Evolutionary conservation across 2,797 vertebrate species (phyloP).

Genomic region (Cuniculus paca): DNA sequence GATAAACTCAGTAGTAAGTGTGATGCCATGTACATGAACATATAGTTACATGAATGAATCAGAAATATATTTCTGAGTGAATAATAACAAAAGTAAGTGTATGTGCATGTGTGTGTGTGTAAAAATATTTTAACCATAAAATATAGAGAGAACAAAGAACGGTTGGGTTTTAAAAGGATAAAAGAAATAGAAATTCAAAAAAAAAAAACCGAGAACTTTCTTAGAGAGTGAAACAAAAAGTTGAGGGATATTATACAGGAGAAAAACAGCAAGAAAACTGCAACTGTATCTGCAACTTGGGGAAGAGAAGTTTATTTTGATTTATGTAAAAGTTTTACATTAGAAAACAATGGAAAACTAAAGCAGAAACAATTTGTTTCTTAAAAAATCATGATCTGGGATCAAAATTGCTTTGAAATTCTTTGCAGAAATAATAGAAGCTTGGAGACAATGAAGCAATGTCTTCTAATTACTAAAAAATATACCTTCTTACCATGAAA

Average conservation of each 20-base stretch:
- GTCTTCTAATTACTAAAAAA: neutral
- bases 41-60: neutral
- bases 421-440: neutral
- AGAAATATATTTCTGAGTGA: neutral
- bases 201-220: neutral
- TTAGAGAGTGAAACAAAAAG: neutral
- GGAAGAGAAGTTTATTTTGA: neutral
- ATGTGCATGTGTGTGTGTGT: too few relatives aligned
- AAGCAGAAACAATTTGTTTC: neutral
- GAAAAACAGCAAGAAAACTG: neutral
- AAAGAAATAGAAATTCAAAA: neutral
- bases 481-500: neutral
- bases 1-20: neutral
- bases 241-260: neutral
- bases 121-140: neutral
- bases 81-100: neutral
- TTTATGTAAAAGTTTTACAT: neutral
- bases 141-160: neutral
- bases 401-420: neutral
- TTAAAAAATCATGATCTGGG: neutral
- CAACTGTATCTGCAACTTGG: neutral
- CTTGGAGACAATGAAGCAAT: neutral
- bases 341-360: neutral
- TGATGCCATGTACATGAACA: neutral
- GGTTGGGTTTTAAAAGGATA: neutral